Evolutionary conservation across 2,113 vertebrate genomes (phyloP).

Genomic region (Mesitornis unicolor): DNA sequence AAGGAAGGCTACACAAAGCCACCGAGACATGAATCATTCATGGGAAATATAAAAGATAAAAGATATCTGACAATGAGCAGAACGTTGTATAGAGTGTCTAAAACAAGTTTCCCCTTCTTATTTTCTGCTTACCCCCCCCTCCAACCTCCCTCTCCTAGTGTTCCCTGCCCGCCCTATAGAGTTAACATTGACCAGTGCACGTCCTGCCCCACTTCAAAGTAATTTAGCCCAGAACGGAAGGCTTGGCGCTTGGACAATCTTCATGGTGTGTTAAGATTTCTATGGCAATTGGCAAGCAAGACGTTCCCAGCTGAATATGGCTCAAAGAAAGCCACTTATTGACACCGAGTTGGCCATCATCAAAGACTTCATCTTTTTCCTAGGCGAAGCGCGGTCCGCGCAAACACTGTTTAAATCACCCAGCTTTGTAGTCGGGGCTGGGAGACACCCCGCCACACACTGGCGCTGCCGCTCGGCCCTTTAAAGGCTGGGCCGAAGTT

Average conservation of each 20-base stretch:
- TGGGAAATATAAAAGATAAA: constrained; percentile 95
- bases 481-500: constrained; percentile 17
- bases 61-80: constrained; percentile 89
- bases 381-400: constrained; percentile 61
- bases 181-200: constrained; percentile 90
- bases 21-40: constrained; percentile 91
- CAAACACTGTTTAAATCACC: constrained; percentile 69
- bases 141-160: constrained; percentile 83
- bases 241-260: constrained; percentile 87
- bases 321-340: constrained; percentile 85
- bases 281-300: constrained; percentile 89
- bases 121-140: constrained; percentile 79
- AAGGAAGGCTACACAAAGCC: constrained; percentile 84
- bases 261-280: constrained; percentile 95
- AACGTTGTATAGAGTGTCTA: constrained; percentile 89
- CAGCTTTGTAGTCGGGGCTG: constrained; percentile 65
- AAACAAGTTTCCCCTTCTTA: constrained; percentile 89
- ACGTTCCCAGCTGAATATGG: constrained; percentile 87
- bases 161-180: constrained; percentile 86
- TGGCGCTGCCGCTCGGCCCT: constrained; percentile 14
- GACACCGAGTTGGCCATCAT: constrained; percentile 86
- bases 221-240: constrained; percentile 86
- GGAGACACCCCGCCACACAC: constrained; percentile 46
- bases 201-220: constrained; percentile 93
- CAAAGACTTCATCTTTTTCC: constrained; percentile 83